phyloP scores from a whole-genome alignment of 2,888 invertebrate species.

The Lasioglossum calceatum region DNA sequence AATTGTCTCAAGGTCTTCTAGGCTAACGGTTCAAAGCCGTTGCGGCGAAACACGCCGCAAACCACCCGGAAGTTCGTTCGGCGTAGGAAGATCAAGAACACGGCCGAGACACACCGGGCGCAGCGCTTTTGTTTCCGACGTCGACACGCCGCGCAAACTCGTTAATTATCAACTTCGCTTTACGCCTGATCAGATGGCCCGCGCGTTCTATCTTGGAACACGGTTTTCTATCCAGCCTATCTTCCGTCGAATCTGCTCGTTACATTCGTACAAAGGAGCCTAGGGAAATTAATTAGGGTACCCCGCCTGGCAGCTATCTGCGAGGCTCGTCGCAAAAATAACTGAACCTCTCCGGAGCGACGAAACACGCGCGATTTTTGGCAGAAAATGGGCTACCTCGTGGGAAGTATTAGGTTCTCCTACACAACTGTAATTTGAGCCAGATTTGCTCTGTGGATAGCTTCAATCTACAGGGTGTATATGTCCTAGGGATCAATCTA shows the following conservation, averaged over 20 bases:
- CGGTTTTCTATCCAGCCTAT: neutral
- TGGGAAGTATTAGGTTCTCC: neutral
- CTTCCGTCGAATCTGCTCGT: neutral
- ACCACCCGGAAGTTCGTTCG: conserved; percentile 53
- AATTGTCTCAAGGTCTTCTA: conserved; percentile 26
- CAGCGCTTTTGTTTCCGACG: conserved; percentile 49
- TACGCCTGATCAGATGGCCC: conserved; percentile 28
- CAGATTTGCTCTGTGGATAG: neutral
- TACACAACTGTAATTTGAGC: neutral
- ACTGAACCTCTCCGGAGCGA: neutral
- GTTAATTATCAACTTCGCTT: conserved; percentile 52
- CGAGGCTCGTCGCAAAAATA: neutral
- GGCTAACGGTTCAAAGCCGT: conserved; percentile 46
- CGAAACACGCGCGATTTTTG: neutral
- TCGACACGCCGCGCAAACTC: conserved; percentile 37
- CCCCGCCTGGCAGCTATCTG: neutral
- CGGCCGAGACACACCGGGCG: conserved; percentile 13
- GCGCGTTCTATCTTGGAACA: neutral
- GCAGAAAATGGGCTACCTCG: neutral
- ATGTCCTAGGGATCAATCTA: no score
- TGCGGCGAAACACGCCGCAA: conserved; percentile 43
- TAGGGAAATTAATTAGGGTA: conserved; percentile 1
- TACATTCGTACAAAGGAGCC: neutral
- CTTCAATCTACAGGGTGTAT: no score
- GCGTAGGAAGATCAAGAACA: conserved; percentile 51